Base-by-base conservation (phyloP, 2,888 invertebrate species). In the Synanthedon tipuliformis region DNA sequence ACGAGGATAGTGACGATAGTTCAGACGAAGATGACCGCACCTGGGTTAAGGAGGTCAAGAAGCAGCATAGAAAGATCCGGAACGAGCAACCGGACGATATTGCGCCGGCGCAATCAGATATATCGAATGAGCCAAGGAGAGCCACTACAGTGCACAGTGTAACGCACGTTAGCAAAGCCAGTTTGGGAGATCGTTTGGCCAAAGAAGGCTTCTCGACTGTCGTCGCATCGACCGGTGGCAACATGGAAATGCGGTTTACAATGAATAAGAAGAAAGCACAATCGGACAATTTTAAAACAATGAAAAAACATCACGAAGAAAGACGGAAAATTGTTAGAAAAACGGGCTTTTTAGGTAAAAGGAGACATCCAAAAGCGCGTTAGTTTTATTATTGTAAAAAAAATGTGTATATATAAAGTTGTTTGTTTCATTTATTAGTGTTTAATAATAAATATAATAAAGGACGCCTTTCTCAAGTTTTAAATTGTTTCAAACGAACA, bases 1-100 rank as follows among this genome's bases (percentile, higher is more conserved):
- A 86, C 59, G 75, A 78, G 54, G 65, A 76, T 1, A 81, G 74
- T 57, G 78, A 76, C 40, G 82, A 78, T 48, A 84, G 94, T 72
- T 95, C 95, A 1, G 96, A 95, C 61, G 95, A 96, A 71, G 94
- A 95, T 53, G 94, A 95, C 53, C 90, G 91, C 56, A 89, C 91
- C 4, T 95, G 94, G 93, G 90, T 90, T 0, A 91, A 92, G 68
- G 94, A 96, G 79, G 91, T 95, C 54, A 93, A 94, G 67, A 92
- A 92, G 67, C 91, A 93, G 66, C 92, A 94, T 69, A 89, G 89
- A 65, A 81, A 90, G n/a, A 88, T 92, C 13, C 87, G 92, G 56
- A 71, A 78, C 50, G 78, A 71, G 56, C 66, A 72, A n/a, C 65
- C 73, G 48, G 69, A 76, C 13, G 70, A 79, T 50, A 68, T 73